Evolutionary conservation across 2,888 invertebrate genomes (phyloP).

Genomic region (Scotopteryx bipunctaria): DNA sequence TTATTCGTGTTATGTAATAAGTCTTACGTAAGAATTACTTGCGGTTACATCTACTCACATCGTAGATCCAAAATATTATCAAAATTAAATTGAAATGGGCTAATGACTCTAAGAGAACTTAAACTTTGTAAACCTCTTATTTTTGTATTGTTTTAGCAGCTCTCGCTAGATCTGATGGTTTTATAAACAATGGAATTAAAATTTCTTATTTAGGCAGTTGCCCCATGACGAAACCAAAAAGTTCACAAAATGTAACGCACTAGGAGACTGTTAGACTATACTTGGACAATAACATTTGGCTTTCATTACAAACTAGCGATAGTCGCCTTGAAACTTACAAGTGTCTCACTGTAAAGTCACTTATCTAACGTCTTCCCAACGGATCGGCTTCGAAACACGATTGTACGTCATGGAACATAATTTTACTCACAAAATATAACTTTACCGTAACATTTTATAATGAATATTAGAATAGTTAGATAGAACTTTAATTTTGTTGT

Average conservation of each 20-base stretch:
- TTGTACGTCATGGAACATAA: conserved; percentile 42
- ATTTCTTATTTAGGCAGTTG: conserved; percentile 43
- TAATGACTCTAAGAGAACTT: conserved; percentile 35
- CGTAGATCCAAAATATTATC: conserved; percentile 48
- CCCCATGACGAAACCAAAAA: conserved; percentile 33
- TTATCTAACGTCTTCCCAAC: conserved; percentile 67
- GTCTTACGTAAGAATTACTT: conserved; percentile 63
- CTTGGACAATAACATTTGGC: conserved; percentile 78
- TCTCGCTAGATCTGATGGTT: conserved; percentile 4
- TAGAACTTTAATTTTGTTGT: conserved; percentile 59
- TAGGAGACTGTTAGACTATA: conserved; percentile 75
- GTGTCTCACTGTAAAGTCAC: conserved; percentile 26
- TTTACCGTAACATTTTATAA: conserved; percentile 36
- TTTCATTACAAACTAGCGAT: conserved; percentile 48
- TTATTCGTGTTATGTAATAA: conserved; percentile 54
- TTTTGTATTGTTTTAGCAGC: conserved; percentile 22
- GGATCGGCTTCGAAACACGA: conserved; percentile 58
- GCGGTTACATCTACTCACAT: conserved; percentile 45
- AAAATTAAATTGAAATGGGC: conserved; percentile 18
- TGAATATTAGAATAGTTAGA: conserved; percentile 47
- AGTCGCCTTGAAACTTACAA: conserved; percentile 14
- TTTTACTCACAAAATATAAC: conserved; percentile 40
- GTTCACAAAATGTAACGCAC: conserved; percentile 49
- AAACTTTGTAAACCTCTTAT: conserved; percentile 37
- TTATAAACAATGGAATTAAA: conserved; percentile 2